phyloP scores from a whole-genome alignment of 2,113 vertebrate species.

The Hippocampus comes region DNA sequence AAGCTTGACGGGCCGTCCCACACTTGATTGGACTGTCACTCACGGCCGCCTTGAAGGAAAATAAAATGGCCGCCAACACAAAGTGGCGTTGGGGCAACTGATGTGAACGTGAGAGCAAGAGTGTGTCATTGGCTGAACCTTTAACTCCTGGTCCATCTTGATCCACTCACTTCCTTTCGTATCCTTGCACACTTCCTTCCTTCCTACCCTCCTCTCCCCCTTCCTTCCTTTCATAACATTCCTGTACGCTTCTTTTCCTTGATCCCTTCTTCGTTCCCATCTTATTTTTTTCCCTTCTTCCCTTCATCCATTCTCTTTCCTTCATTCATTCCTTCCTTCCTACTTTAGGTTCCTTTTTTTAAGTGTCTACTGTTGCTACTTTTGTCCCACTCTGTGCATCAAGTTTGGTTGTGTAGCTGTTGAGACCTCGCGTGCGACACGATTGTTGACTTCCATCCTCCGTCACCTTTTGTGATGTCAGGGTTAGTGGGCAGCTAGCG shows the following conservation, averaged over 20 bases:
- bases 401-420: neutral
- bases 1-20: conserved; percentile 53
- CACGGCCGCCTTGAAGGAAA: conserved; percentile 39
- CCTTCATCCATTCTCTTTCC: too few relatives aligned
- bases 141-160: conserved; percentile 12
- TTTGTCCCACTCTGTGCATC: neutral
- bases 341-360: too few relatives aligned
- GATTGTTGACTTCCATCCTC: neutral
- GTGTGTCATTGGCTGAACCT: neutral
- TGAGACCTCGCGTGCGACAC: neutral
- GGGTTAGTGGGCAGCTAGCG: neutral
- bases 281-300: too few relatives aligned
- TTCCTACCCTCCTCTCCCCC: neutral
- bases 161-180: neutral
- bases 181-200: neutral
- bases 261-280: too few relatives aligned
- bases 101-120: neutral
- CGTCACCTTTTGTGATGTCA: neutral
- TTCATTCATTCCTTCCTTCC: too few relatives aligned
- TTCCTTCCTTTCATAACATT: neutral
- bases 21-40: conserved; percentile 63
- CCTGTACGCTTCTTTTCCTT: neutral
- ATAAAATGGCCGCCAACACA: conserved; percentile 40
- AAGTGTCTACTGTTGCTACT: too few relatives aligned
- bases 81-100: neutral